Conservation (phyloP, 2,113 vertebrate species). For the Zootoca vivipara region DNA sequence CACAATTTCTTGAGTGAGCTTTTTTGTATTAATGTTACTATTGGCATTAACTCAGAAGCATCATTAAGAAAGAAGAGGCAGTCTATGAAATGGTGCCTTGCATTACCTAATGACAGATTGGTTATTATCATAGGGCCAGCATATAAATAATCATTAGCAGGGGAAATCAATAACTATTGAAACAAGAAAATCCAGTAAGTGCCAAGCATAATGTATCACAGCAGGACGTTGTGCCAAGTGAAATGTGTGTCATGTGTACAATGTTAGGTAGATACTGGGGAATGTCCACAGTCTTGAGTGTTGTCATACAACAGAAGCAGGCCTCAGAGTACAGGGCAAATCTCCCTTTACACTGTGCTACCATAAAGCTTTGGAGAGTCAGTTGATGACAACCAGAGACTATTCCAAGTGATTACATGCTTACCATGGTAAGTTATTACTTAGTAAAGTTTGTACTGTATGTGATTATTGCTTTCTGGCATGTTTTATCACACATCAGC, state of each 20-base stretch:
- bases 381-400: not conserved
- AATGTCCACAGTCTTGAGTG: constrained; percentile 20
- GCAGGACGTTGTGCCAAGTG: not conserved
- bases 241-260: not conserved
- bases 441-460: not conserved
- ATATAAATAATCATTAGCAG: constrained; percentile 4
- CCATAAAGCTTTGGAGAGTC: not conserved
- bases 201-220: not conserved
- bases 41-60: constrained; percentile 12
- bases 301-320: not conserved
- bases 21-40: not conserved
- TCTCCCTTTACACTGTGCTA: not conserved
- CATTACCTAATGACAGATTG: constrained; percentile 48
- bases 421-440: not conserved
- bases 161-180: not conserved
- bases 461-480: not conserved
- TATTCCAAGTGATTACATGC: not conserved
- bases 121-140: not conserved
- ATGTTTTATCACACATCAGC: not conserved
- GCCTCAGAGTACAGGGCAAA: not conserved
- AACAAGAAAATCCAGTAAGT: constrained; percentile 16
- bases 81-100: constrained; percentile 44
- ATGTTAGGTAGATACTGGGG: not conserved
- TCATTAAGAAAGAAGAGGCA: constrained; percentile 26
- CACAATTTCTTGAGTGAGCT: not conserved